Evolutionary conservation across 2,797 vertebrate genomes (phyloP).

Genomic region (Acipenser oxyrinchus): DNA sequence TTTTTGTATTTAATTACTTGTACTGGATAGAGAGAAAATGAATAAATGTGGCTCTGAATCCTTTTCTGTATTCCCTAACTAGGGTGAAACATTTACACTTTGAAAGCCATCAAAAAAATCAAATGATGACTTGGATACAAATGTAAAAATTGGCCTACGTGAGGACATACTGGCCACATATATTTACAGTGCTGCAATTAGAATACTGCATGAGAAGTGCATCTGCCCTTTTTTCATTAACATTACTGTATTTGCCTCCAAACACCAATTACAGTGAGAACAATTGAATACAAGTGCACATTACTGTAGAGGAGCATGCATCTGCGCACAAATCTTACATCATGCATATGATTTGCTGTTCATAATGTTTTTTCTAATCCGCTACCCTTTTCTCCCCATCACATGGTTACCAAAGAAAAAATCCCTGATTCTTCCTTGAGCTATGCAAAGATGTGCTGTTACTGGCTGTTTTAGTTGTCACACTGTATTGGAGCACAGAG

Average conservation of each 20-base stretch:
- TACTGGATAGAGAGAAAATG: too few relatives aligned
- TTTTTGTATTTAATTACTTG: too few relatives aligned
- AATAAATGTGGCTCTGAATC: conserved; percentile 11
- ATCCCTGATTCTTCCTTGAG: conserved; percentile 33
- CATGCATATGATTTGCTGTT: conserved; percentile 28
- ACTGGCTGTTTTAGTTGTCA: conserved; percentile 37
- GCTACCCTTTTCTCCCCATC: conserved; percentile 21
- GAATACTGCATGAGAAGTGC: neutral
- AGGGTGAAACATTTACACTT: too few relatives aligned
- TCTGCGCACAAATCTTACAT: conserved; percentile 21
- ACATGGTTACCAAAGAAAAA: conserved; percentile 31
- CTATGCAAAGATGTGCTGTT: conserved; percentile 21
- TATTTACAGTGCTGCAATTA: neutral
- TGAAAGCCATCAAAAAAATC: too few relatives aligned
- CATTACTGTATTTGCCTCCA: neutral
- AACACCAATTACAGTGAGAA: neutral
- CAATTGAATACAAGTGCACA: conserved; percentile 1
- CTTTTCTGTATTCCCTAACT: conserved; percentile 31
- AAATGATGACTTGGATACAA: too few relatives aligned
- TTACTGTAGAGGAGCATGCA: conserved; percentile 6
- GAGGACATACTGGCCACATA: too few relatives aligned
- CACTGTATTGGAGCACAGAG: conserved; percentile 37
- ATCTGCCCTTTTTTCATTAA: neutral
- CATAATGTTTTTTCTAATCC: conserved; percentile 29
- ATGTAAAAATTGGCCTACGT: too few relatives aligned